Conservation (phyloP, 2,888 invertebrate genomes). For the Glyphotaelius pellucidus region DNA sequence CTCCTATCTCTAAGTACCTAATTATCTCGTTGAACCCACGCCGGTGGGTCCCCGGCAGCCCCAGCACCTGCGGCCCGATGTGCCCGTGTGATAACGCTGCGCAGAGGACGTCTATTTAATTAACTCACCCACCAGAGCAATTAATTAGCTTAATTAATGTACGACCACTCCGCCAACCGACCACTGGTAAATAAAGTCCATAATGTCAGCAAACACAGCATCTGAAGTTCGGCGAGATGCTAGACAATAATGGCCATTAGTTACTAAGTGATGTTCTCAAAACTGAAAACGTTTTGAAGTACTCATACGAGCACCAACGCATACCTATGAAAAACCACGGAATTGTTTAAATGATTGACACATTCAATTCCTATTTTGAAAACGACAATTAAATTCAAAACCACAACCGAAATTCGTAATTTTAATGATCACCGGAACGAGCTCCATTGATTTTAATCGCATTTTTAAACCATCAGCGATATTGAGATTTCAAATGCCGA, state of each 20-base stretch:
- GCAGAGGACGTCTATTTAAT: constrained; percentile 47
- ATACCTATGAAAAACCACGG: too few species aligned
- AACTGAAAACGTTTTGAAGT: neutral
- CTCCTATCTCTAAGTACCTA: constrained; percentile 16
- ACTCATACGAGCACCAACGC: too few species aligned
- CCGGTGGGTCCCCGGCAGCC: neutral
- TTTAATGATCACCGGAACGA: too few species aligned
- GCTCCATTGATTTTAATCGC: too few species aligned
- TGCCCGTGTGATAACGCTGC: constrained; percentile 18
- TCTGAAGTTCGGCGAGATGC: neutral
- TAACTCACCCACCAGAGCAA: constrained; percentile 42
- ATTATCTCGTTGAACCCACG: constrained; percentile 30
- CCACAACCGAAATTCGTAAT: too few species aligned
- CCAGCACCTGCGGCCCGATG: constrained; percentile 23
- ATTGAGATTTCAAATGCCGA: too few species aligned
- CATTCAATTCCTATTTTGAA: too few species aligned
- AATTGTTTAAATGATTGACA: too few species aligned
- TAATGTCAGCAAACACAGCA: neutral
- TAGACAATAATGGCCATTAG: neutral
- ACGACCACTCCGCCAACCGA: constrained; percentile 8
- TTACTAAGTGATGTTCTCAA: neutral
- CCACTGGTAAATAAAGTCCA: neutral
- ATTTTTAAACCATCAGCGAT: too few species aligned
- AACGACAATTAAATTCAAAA: too few species aligned
- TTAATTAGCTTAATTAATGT: constrained; percentile 55